Conservation (phyloP, 2,888 invertebrate species). For the Siphlonurus alternatus region DNA sequence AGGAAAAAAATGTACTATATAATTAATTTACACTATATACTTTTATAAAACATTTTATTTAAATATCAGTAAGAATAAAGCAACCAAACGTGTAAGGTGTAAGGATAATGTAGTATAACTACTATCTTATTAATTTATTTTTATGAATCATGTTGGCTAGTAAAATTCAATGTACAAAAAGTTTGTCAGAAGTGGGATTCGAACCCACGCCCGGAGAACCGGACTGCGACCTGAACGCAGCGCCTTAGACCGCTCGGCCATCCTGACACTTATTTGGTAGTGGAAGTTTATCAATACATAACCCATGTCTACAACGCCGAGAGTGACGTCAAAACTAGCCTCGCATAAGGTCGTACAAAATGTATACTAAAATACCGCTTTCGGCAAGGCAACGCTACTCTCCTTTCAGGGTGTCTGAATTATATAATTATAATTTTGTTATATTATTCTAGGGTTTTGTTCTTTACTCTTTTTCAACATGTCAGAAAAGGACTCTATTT, state of each 20-base stretch:
- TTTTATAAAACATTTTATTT: too few species aligned
- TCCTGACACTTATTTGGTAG: background rate
- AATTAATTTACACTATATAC: too few species aligned
- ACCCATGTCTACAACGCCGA: background rate
- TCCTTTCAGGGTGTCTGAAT: constrained; percentile 2
- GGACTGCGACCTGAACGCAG: constrained; percentile 11
- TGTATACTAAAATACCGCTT: background rate
- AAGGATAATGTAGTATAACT: background rate
- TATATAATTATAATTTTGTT: background rate
- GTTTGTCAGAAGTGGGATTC: constrained; percentile 10
- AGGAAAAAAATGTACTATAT: too few species aligned
- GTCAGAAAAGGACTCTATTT: background rate
- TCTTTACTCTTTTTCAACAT: background rate
- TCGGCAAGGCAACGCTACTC: background rate
- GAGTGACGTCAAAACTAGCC: background rate
- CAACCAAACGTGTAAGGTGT: background rate
- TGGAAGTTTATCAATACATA: background rate
- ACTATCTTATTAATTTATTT: too few species aligned
- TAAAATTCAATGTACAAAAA: too few species aligned
- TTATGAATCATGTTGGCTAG: too few species aligned
- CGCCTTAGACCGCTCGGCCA: constrained; percentile 11
- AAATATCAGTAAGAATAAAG: background rate
- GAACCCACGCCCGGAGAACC: constrained; percentile 11
- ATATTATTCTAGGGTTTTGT: background rate
- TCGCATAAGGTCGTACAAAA: background rate